Percentiles rank a stretch among this genome's conserved stretches.
These are phyloP conservation scores for Conopomorpha cramerella DNA, from an alignment of 1,140 invertebrate species.

Conservation along the genomic window DNA sequence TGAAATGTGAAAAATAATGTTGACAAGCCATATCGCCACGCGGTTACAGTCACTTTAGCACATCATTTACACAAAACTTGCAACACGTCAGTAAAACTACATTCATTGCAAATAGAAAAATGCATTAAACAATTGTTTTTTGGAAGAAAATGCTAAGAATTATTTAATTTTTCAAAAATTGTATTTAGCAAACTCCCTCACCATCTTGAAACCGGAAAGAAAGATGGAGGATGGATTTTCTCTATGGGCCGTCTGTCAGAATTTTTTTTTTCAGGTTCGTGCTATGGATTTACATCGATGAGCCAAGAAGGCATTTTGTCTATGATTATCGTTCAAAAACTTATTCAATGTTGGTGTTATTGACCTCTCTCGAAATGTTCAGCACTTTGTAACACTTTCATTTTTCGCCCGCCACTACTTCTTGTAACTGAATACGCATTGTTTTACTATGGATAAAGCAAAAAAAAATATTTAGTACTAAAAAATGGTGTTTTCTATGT, in stretches of 20 bases:
- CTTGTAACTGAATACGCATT: no score
- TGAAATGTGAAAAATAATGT: conserved; percentile 59
- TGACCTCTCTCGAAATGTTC: not conserved
- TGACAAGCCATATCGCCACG: conserved; percentile 23
- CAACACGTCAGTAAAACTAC: not conserved
- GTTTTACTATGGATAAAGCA: no score
- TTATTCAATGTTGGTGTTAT: not conserved
- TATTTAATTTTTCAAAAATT: conserved; percentile 8
- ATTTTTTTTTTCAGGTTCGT: no score
- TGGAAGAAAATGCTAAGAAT: conserved; percentile 1
- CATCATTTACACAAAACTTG: not conserved
- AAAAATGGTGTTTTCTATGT: no score
- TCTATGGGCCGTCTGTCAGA: not conserved
- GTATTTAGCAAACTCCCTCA: conserved; percentile 24
- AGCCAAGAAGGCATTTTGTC: not conserved
- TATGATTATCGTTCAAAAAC: not conserved
- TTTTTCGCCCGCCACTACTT: no score
- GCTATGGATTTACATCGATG: no score
- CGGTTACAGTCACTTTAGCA: conserved; percentile 13
- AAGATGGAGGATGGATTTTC: conserved; percentile 8
- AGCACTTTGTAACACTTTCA: no score
- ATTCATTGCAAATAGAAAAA: not conserved
- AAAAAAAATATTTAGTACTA: no score
- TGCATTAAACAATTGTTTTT: not conserved
- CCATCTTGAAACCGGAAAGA: conserved; percentile 54